Base-by-base conservation (phyloP, 2,797 vertebrate genomes). In the Gallirallus australis region DNA sequence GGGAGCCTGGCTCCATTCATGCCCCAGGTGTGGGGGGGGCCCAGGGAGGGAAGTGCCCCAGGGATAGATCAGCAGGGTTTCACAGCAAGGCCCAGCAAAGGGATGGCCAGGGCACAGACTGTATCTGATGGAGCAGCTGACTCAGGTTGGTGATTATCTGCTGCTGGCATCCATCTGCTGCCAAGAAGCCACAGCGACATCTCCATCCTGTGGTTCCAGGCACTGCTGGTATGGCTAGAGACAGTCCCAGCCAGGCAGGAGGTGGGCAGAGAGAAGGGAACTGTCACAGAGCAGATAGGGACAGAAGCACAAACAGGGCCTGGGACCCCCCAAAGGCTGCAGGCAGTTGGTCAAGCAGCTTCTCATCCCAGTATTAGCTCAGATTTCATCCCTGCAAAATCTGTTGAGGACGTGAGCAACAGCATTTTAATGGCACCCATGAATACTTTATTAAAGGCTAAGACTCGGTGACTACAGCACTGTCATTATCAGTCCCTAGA, bases 391-490 rank as follows among this genome's bases (percentile, higher is more conserved):
- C 47, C 19, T 4, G 23, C 50, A 68, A 87, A 86, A 76, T 86
- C 66, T 50, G 9, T 21, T 82, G 83, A 89, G 85, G 71, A 82
- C 0, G 0, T 63, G 65, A 88, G 85, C 81, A 94, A 71, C 71
- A 92, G 70, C 40, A 21, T 77, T 90, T 90, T 92, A 93, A 87
- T 78, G 80, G 64, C 42, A 54, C 61, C 78, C 76, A 91, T 84
- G 63, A 95, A 94, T 94, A 90, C 56, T 94, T 94, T 68, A 90
- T 95, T 96, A 68, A 86, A 86, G 60, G 53, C 80, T 89, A 63
- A 93, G 87, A 84, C 93, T 90, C 27, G 4, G 64, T 68, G 82
- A 92, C 92, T 91, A 64, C 83, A 93, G 89, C 72, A 24, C 77
- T 80, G 48, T 72, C 92, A 92, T 93, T 94, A 94, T 39, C 69